These are phyloP conservation scores for Drosophila helvetica DNA, from an alignment of 2,888 invertebrate species.

Conservation along the genomic window DNA sequence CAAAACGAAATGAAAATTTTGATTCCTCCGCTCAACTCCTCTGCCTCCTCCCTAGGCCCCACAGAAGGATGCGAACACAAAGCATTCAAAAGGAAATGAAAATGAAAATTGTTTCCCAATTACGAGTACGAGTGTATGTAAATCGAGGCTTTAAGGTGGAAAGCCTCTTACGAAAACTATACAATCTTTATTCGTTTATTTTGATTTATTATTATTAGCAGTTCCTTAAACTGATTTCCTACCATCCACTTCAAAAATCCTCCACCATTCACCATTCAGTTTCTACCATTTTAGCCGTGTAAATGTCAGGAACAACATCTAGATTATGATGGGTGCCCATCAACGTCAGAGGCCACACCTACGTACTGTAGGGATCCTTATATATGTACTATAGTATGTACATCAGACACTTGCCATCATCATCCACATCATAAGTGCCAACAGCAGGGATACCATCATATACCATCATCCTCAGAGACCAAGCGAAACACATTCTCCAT, in stretches of 20 bases:
- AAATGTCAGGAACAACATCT: conserved; percentile 28
- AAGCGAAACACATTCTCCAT: conserved; percentile 51
- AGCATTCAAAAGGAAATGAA: background rate
- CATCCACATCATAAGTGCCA: conserved; percentile 38
- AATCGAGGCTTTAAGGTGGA: too few species aligned
- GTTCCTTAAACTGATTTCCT: too few species aligned
- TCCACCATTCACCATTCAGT: background rate
- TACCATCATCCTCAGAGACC: conserved; percentile 28
- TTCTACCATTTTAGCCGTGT: conserved; percentile 23
- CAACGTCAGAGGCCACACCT: conserved; percentile 39
- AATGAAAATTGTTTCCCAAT: background rate
- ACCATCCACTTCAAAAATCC: background rate
- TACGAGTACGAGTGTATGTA: background rate
- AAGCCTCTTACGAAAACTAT: background rate
- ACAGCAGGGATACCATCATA: conserved; percentile 45
- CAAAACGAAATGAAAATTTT: conserved; percentile 26
- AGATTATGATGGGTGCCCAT: conserved; percentile 17
- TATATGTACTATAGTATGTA: conserved; percentile 4
- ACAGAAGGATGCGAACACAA: background rate
- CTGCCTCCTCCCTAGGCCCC: background rate
- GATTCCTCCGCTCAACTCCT: background rate
- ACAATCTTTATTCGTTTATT: background rate
- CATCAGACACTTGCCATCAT: conserved; percentile 47
- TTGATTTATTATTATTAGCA: too few species aligned
- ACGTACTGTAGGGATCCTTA: conserved; percentile 11